Evolutionary conservation across 2,113 vertebrate genomes (phyloP), one percentile per base, ranked within the genome.

Genomic region (Ahaetulla prasina): DNA sequence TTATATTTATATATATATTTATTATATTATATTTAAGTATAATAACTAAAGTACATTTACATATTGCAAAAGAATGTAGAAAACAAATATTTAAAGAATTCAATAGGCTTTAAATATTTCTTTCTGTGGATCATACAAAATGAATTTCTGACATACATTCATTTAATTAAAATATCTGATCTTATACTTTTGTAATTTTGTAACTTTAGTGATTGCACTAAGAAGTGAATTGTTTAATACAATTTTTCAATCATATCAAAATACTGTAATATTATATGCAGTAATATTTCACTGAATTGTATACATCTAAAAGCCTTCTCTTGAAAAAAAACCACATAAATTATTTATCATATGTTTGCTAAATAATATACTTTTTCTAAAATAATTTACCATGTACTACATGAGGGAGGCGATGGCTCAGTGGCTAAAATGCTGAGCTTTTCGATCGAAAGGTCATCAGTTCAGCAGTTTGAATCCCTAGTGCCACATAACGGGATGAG

Each of bases 11-110:
- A n/a, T n/a, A n/a, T n/a, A n/a, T n/a, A n/a, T n/a, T n/a, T n/a
- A n/a, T n/a, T n/a, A n/a, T n/a, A 91, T 93, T 96, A 94, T 84
- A 95, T 96, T 94, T 93, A 96, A 94, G 95, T 96, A 91, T 90
- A 95, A 93, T 96, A 97, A 93, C 92, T 95, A 95, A 96, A 97
- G 95, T 94, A 88, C 85, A 91, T 95, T 84, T 43, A 94, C 95
- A 93, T 96, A 94, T 95, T 93, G 95, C 95, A 96, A 52, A 52
- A 52, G 93, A 96, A 92, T 23, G 2, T 2, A 25, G 55, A 57
- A 57, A 25, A 55, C 23, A 57, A 25, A 23, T 52, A 49, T 54
- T 8, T 57, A 22, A 57, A 23, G 55, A 27, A 39, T 49, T 87
- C 45, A 35, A 8, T 88, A 53, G 47, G n/a, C 23, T 87, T 91